These are phyloP conservation scores for Trematocara nigrifrons DNA, from an alignment of 2,113 vertebrate species.

Conservation along the genomic window DNA sequence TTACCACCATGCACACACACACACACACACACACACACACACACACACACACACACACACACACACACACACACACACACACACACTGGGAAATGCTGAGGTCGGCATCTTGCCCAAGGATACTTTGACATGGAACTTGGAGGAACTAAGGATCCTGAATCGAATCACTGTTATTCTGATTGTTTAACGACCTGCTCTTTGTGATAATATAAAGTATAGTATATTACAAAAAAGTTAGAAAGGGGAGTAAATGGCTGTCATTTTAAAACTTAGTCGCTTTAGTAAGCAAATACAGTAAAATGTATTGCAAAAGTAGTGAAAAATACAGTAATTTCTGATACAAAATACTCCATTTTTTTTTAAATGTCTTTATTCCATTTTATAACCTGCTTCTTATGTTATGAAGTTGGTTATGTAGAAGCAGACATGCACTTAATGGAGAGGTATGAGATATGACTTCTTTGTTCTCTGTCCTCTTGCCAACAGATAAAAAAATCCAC, in stretches of 20 bases:
- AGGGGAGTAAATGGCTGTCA: not conserved
- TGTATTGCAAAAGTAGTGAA: not conserved
- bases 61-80: too few relatives aligned
- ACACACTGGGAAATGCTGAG: fast-evolving
- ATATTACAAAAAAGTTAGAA: not conserved
- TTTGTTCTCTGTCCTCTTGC: not conserved
- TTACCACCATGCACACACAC: too few relatives aligned
- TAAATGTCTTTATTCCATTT: not conserved
- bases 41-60: too few relatives aligned
- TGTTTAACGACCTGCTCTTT: not conserved
- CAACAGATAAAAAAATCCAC: not conserved
- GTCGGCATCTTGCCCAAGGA: fast-evolving
- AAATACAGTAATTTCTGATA: not conserved
- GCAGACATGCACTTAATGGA: not conserved
- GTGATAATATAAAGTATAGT: not conserved
- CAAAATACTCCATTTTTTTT: not conserved
- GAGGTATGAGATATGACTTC: not conserved
- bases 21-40: too few relatives aligned
- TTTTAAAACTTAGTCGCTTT: fast-evolving
- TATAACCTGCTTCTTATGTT: not conserved
- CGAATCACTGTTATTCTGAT: not conserved
- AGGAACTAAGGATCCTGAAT: not conserved
- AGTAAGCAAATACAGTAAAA: not conserved
- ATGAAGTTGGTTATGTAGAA: not conserved
- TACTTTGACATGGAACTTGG: fast-evolving